Conservation (phyloP, 2,113 vertebrate species). For the Notothenia coriiceps region DNA sequence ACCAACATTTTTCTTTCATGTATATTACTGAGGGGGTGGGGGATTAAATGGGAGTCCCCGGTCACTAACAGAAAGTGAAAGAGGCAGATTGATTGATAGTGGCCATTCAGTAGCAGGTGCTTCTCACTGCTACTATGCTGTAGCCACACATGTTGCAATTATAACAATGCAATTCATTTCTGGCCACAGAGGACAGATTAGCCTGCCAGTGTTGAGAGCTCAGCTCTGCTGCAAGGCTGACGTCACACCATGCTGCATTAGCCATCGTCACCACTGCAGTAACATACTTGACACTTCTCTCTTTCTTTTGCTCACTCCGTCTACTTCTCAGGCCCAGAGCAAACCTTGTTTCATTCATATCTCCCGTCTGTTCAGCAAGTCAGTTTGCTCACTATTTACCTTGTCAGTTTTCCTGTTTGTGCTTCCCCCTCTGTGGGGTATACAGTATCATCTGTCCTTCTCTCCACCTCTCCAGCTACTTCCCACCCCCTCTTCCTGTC, state of each 20-base stretch:
- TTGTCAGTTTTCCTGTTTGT: conserved; percentile 37
- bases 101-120: conserved; percentile 33
- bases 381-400: conserved; percentile 32
- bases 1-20: conserved; percentile 5
- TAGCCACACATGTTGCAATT: conserved; percentile 60
- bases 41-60: conserved; percentile 7
- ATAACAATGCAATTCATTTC: conserved; percentile 69
- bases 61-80: conserved; percentile 7
- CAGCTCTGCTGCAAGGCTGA: conserved; percentile 81
- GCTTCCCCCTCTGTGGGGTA: conserved; percentile 35
- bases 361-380: conserved; percentile 7
- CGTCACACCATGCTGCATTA: conserved; percentile 81
- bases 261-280: conserved; percentile 76
- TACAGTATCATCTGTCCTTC: conserved; percentile 52
- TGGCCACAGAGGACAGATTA: conserved; percentile 77
- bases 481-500: conserved; percentile 60
- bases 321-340: conserved; percentile 23
- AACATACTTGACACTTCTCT: conserved; percentile 54
- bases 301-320: neutral
- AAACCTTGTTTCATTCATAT: conserved; percentile 24
- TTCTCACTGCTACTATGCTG: conserved; percentile 20
- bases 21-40: neutral
- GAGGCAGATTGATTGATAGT: conserved; percentile 42
- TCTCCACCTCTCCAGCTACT: conserved; percentile 53
- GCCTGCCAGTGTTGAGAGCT: conserved; percentile 64